Evolutionary conservation across 92 coral and sea anemone species (phyloP).

Genomic region (Diadumene lineata): DNA sequence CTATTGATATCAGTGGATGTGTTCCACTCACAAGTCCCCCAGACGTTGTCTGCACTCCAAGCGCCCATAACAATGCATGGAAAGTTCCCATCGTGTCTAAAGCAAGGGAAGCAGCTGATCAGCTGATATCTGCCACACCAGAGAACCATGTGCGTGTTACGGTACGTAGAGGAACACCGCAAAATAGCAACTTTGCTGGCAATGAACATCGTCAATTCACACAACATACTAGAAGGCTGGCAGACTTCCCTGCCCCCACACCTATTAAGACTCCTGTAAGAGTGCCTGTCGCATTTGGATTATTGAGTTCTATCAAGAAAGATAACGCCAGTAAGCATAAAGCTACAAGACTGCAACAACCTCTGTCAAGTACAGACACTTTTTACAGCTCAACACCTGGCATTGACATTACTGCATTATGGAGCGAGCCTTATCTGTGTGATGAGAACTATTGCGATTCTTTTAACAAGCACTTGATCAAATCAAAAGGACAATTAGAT

Average conservation of each 20-base stretch:
- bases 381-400: slow-evolving; percentile 30
- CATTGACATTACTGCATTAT: slow-evolving; percentile 7
- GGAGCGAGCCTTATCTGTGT: not conserved
- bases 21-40: slow-evolving; percentile 19
- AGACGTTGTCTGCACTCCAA: slow-evolving; percentile 2
- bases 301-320: slow-evolving; percentile 36
- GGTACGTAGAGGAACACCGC: slow-evolving; percentile 3
- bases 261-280: slow-evolving; percentile 4
- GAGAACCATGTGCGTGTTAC: slow-evolving; percentile 30
- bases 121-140: slow-evolving; percentile 26
- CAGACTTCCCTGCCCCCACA: not conserved
- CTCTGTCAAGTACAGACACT: slow-evolving; percentile 6
- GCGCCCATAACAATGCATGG: not conserved
- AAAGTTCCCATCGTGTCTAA: not conserved
- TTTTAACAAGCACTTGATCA: not conserved
- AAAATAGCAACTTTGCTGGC: not conserved
- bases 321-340: not conserved
- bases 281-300: slow-evolving; percentile 3
- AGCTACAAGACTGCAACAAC: not conserved
- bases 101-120: not conserved
- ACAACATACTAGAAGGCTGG: not conserved
- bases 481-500: too few species aligned
- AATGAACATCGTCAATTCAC: not conserved
- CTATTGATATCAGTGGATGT: slow-evolving; percentile 24
- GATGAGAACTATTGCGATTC: not conserved